Evolutionary conservation across 2,888 invertebrate genomes (phyloP), one percentile per base, ranked within the genome.

Genomic region (Athalia cordata): DNA sequence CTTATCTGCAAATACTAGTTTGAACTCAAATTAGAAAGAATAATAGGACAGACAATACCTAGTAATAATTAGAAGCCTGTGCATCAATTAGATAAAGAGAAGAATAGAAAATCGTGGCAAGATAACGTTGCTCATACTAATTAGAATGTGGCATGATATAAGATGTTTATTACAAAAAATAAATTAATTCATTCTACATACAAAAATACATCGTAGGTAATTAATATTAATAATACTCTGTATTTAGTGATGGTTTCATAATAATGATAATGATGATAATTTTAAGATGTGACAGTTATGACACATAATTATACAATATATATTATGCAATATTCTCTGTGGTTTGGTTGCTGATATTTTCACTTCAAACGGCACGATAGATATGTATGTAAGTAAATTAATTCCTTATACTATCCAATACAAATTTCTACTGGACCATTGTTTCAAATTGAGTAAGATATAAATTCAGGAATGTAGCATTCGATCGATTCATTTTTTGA

Each of bases 141-240:
- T 72, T 72, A 72, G 45, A 72, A 61, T 75, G n/a, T 75, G 75
- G 62, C 45, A 81, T 81, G 82, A 83, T 82, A 82, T 83, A 82
- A 84, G 82, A 83, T 84, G 82, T 84, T 83, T 84, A 88, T 88
- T 87, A 88, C 86, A 88, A 88, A 87, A 87, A 87, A 87, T 87
- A 88, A 87, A 87, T 88, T 87, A 88, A 87, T 87, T 86, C 85
- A 85, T 81, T 87, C 85, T 87, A 87, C 85, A 85, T 87, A 87
- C 86, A 87, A 87, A 87, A 87, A 88, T 87, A 87, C 87, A 87
- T 83, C 62, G 64, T 62, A 85, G 85, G 84, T 86, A 85, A 85
- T 86, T 86, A 86, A 87, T 88, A 86, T 86, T 84, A 87, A 87
- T 87, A 87, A 87, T 88, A 87, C 88, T 87, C 85, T 88, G 86